Evolutionary conservation across 2,888 invertebrate species (phyloP).

Genomic region (Thymelicus sylvestris): DNA sequence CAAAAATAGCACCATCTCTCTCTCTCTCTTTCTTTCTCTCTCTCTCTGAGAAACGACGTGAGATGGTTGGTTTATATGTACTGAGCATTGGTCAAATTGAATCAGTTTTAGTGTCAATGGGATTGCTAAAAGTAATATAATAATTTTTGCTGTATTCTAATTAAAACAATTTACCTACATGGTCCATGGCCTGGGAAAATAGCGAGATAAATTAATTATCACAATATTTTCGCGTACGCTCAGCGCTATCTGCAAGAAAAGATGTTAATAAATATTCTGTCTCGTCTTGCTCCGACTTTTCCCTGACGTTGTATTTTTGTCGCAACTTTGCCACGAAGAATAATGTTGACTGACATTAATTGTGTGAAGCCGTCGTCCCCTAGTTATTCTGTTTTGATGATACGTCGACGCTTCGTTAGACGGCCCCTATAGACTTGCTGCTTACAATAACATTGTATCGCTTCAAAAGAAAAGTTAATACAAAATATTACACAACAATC

Average conservation of each 20-base stretch:
- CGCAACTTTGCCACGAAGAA: constrained; percentile 31
- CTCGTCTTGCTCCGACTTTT: constrained; percentile 25
- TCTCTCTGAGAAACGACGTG: too few relatives aligned
- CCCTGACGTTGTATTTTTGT: constrained; percentile 32
- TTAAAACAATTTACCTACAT: too few relatives aligned
- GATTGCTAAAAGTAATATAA: too few relatives aligned
- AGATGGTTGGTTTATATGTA: too few relatives aligned
- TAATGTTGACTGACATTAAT: constrained; percentile 38
- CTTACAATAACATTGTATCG: constrained; percentile 11
- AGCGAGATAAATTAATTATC: background rate
- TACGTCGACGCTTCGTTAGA: constrained; percentile 30
- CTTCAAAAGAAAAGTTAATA: background rate
- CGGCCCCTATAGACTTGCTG: constrained; percentile 13
- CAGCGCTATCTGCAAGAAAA: constrained; percentile 11
- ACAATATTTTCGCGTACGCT: background rate
- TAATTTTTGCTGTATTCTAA: too few relatives aligned
- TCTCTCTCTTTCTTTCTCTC: too few relatives aligned
- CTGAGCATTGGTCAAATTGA: too few relatives aligned
- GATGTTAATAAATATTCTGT: constrained; percentile 24
- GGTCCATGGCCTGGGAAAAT: background rate
- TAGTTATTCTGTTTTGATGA: constrained; percentile 37
- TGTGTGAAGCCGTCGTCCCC: constrained; percentile 34
- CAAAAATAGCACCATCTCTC: too few relatives aligned
- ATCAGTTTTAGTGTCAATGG: too few relatives aligned
- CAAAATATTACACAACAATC: background rate